A percentile compares a stretch with the other conserved stretches of the same genome.
Evolutionary conservation across 2,888 invertebrate species (phyloP).

Genomic region (Abrostola triplasia): DNA sequence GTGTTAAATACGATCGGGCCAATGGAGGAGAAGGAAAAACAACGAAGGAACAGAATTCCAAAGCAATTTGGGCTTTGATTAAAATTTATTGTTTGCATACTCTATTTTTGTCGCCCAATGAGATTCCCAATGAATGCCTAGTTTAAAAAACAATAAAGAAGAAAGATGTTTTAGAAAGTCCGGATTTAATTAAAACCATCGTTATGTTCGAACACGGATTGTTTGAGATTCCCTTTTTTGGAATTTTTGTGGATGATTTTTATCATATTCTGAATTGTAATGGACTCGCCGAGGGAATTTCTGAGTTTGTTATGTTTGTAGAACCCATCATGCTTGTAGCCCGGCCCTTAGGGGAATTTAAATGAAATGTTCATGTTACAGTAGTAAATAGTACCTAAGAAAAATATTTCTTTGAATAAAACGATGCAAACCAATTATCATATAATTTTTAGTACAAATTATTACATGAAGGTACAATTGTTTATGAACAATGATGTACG

Average conservation of each 20-base stretch:
- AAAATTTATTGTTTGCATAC: conserved; percentile 78
- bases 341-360: no score
- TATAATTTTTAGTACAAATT: no score
- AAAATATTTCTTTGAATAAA: not conserved
- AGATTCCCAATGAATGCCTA: conserved; percentile 50
- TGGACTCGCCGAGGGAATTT: conserved; percentile 9
- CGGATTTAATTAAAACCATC: conserved; percentile 47
- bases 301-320: not conserved
- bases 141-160: conserved; percentile 48
- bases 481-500: no score
- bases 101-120: conserved; percentile 67
- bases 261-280: conserved; percentile 7
- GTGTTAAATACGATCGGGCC: conserved; percentile 63
- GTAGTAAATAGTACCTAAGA: no score
- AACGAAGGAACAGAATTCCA: conserved; percentile 66
- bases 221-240: conserved; percentile 22
- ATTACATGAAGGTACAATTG: no score
- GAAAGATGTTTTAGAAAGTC: conserved; percentile 25
- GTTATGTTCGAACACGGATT: conserved; percentile 33
- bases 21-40: conserved; percentile 66
- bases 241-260: conserved; percentile 18
- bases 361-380: no score
- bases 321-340: no score
- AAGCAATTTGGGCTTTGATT: conserved; percentile 79
- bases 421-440: no score